A percentile compares a stretch with the other conserved stretches of the same genome.
phyloP scores from a whole-genome alignment of 2,797 vertebrate genomes.

The Scyliorhinus canicula region DNA sequence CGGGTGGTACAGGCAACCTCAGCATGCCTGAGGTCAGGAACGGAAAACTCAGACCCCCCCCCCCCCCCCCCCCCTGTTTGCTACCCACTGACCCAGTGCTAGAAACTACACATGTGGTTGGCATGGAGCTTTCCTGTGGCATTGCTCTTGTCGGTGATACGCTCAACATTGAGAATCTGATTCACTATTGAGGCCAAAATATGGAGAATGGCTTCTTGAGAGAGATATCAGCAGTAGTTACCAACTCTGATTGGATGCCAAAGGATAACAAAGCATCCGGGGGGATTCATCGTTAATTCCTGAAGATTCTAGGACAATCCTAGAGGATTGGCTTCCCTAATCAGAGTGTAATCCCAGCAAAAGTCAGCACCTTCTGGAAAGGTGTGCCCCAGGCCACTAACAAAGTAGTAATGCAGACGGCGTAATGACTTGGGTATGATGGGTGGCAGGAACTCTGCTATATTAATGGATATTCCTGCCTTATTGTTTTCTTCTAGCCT shows the following conservation, averaged over 20 bases:
- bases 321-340: not conserved
- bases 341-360: not conserved
- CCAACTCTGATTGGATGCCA: not conserved
- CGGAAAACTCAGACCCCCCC: not conserved
- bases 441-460: slow-evolving; percentile 10
- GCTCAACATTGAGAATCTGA: not conserved
- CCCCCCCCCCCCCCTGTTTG: no score
- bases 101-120: not conserved
- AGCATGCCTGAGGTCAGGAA: not conserved
- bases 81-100: not conserved
- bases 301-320: not conserved
- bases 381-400: not conserved
- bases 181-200: not conserved
- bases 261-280: not conserved
- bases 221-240: not conserved
- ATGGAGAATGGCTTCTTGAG: not conserved
- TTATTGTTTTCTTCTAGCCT: slow-evolving; percentile 55
- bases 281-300: not conserved
- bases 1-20: not conserved
- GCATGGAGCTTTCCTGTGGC: not conserved
- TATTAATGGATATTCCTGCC: slow-evolving; percentile 30
- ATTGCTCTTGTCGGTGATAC: not conserved
- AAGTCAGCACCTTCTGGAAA: not conserved
- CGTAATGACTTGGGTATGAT: not conserved
- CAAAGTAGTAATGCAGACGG: not conserved